Conservation (phyloP, 1,140 invertebrate species). For the Coelopa frigida region DNA sequence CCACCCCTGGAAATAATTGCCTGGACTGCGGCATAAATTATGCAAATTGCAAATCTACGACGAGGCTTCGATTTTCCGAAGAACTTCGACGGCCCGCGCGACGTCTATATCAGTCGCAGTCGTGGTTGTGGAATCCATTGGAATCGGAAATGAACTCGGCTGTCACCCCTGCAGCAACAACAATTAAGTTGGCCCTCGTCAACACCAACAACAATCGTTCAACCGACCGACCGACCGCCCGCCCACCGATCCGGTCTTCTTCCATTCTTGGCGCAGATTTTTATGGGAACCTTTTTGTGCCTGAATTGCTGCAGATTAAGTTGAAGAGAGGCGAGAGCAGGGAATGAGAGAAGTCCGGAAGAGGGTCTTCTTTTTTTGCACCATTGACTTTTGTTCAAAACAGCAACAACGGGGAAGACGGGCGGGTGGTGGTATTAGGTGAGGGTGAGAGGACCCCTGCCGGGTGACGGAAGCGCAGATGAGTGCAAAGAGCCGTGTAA, state of each 20-base stretch:
- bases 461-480: too few relatives aligned
- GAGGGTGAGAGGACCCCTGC: too few relatives aligned
- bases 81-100: too few relatives aligned
- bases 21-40: too few relatives aligned
- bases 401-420: not conserved
- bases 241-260: not conserved
- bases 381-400: slow-evolving; percentile 37
- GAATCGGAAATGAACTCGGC: not conserved
- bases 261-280: not conserved
- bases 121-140: too few relatives aligned
- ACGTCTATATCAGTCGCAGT: too few relatives aligned
- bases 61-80: too few relatives aligned
- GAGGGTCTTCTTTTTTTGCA: slow-evolving; percentile 26
- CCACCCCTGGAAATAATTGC: too few relatives aligned
- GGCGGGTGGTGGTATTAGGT: slow-evolving; percentile 8
- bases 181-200: not conserved
- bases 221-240: not conserved
- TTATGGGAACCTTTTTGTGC: slow-evolving; percentile 24
- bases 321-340: not conserved
- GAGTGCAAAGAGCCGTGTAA: too few relatives aligned
- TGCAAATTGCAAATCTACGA: too few relatives aligned
- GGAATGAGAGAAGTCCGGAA: not conserved
- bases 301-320: slow-evolving; percentile 43
- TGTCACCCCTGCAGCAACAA: slow-evolving; percentile 1
- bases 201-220: slow-evolving; percentile 1